Percentiles rank a stretch among this genome's conserved stretches.
Evolutionary conservation across 1,140 invertebrate species (phyloP).

Genomic region (Cherax destructor): DNA sequence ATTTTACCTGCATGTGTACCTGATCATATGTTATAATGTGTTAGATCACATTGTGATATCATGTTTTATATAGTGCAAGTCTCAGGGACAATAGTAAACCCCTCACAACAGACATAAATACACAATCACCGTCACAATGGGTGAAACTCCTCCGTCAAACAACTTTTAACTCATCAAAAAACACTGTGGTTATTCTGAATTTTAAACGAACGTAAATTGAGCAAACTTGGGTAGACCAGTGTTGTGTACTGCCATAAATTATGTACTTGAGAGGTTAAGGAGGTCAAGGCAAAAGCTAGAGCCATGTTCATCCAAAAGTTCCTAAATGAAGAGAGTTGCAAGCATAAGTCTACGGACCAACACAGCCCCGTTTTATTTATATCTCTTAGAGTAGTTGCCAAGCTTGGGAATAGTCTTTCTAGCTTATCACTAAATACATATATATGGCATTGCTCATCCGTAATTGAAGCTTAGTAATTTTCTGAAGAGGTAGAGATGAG

Average conservation of each 20-base stretch:
- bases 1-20: no score
- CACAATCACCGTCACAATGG: no score
- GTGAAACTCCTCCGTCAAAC: no score
- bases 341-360: constrained; percentile 29
- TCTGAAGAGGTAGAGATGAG: not conserved
- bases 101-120: no score
- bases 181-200: not conserved
- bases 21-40: no score
- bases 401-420: not conserved
- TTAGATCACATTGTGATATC: no score
- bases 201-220: not conserved
- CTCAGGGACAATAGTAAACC: no score
- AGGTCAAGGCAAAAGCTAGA: not conserved
- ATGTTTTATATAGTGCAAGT: no score
- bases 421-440: not conserved
- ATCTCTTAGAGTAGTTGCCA: not conserved
- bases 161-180: no score
- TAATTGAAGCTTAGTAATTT: not conserved
- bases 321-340: not conserved
- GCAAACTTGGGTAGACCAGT: no score
- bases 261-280: no score
- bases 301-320: not conserved
- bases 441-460: not conserved
- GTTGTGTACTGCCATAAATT: no score
- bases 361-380: constrained; percentile 48